These are phyloP conservation scores for Pandion haliaetus DNA, from an alignment of 2,113 vertebrate species.

Conservation along the genomic window DNA sequence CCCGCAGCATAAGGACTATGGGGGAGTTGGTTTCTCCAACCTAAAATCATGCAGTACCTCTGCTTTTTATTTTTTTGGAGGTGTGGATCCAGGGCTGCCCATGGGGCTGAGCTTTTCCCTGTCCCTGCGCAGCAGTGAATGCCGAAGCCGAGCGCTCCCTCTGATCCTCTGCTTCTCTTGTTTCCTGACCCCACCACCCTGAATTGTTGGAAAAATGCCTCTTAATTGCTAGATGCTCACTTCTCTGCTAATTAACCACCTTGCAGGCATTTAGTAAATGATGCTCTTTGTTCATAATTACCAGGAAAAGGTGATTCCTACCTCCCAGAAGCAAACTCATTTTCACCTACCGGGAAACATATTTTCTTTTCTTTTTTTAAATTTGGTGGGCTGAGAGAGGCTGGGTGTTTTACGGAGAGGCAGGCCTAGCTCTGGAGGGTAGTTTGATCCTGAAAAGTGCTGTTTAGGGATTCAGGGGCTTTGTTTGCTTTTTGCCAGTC, in stretches of 20 bases:
- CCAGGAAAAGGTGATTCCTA: constrained; percentile 41
- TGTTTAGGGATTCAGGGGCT: not conserved
- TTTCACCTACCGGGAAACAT: constrained; percentile 6
- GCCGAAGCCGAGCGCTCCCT: fast-evolving
- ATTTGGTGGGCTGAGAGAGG: not conserved
- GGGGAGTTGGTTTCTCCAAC: not conserved
- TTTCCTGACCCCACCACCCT: not conserved
- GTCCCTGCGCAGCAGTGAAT: too few species aligned
- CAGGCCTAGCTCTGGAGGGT: not conserved
- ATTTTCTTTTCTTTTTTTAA: not conserved
- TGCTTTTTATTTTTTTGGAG: not conserved
- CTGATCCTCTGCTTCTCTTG: not conserved
- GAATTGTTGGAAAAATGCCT: not conserved
- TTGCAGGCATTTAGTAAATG: constrained; percentile 26
- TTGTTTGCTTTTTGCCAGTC: not conserved
- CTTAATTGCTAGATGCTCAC: constrained; percentile 12
- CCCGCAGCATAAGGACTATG: fast-evolving
- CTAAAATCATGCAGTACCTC: not conserved
- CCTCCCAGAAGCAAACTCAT: constrained; percentile 21
- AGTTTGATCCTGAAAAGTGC: not conserved
- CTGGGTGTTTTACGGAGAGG: not conserved
- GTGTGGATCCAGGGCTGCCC: not conserved
- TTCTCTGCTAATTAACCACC: constrained; percentile 62
- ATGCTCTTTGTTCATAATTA: constrained; percentile 60
- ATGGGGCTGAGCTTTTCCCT: not conserved